phyloP scores from a whole-genome alignment of 2,888 invertebrate species.

The Tetramorium bicarinatum region DNA sequence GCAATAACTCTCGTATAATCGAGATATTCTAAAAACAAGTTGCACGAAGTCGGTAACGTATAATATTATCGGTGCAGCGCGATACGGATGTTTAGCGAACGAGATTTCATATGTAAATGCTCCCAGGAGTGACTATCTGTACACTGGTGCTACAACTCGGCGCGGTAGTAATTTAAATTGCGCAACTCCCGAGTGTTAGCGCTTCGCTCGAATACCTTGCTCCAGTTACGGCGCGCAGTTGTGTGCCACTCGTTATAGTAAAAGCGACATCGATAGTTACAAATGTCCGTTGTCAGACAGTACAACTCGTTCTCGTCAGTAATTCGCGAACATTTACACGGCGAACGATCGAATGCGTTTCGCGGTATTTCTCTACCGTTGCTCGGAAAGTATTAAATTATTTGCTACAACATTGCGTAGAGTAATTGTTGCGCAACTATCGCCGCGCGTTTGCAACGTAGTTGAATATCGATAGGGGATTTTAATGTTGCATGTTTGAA shows the following conservation, averaged over 20 bases:
- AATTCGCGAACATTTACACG: slow-evolving; percentile 27
- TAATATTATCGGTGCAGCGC: slow-evolving; percentile 31
- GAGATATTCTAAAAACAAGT: slow-evolving; percentile 43
- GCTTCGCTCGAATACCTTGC: slow-evolving; percentile 55
- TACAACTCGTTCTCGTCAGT: slow-evolving; percentile 45
- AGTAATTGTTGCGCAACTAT: slow-evolving; percentile 47
- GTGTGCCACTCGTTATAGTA: slow-evolving; percentile 32
- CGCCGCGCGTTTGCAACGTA: slow-evolving; percentile 2
- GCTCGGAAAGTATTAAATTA: slow-evolving; percentile 49
- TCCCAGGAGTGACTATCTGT: slow-evolving; percentile 49
- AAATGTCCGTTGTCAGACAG: slow-evolving; percentile 51
- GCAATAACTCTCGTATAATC: slow-evolving; percentile 3
- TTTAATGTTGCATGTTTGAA: slow-evolving; percentile 33
- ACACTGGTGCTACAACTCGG: slow-evolving; percentile 29
- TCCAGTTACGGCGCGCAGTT: slow-evolving; percentile 40
- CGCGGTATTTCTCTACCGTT: slow-evolving; percentile 1
- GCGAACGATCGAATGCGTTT: slow-evolving; percentile 17
- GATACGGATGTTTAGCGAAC: slow-evolving; percentile 40
- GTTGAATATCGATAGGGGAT: slow-evolving; percentile 26
- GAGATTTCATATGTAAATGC: slow-evolving; percentile 53
- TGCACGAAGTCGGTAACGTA: slow-evolving; percentile 14
- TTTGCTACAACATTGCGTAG: slow-evolving; percentile 36
- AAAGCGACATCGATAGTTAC: slow-evolving; percentile 57
- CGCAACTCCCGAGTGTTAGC: slow-evolving; percentile 56
- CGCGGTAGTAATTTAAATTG: slow-evolving; percentile 53